Conservation (phyloP, 2,113 vertebrate species). For the Trogon surrucura region DNA sequence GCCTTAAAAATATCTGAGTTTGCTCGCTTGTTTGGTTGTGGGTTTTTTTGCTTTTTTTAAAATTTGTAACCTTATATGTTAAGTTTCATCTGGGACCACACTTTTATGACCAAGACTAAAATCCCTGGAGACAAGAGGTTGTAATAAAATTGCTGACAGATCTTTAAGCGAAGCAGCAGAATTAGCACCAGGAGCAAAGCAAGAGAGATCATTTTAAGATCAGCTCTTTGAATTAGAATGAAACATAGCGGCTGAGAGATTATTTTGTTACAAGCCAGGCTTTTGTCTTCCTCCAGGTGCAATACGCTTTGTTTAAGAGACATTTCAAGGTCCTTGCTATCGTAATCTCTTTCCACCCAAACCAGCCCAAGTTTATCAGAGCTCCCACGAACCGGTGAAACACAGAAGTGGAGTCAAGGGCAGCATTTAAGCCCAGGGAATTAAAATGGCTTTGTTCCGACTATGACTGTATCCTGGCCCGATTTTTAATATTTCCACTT, state of each 20-base stretch:
- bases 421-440: accelerated
- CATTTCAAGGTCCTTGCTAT: conserved; percentile 52
- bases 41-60: background rate
- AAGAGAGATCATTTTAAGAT: conserved; percentile 3
- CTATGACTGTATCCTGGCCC: background rate
- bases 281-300: conserved; percentile 59
- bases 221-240: background rate
- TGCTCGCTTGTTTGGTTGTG: background rate
- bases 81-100: background rate
- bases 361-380: conserved; percentile 50
- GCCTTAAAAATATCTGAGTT: background rate
- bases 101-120: conserved; percentile 50
- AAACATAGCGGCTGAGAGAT: background rate
- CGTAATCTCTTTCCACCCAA: background rate
- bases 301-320: conserved; percentile 27
- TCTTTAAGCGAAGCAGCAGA: background rate
- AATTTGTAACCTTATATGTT: conserved; percentile 2
- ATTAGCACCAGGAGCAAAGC: background rate
- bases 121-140: conserved; percentile 29
- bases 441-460: background rate
- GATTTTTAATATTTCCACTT: background rate
- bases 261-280: conserved; percentile 4
- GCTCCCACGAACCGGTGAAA: conserved; percentile 25
- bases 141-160: conserved; percentile 40
- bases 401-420: background rate